Conservation (phyloP, 2,888 invertebrate genomes). For the Campoletis raptor region DNA sequence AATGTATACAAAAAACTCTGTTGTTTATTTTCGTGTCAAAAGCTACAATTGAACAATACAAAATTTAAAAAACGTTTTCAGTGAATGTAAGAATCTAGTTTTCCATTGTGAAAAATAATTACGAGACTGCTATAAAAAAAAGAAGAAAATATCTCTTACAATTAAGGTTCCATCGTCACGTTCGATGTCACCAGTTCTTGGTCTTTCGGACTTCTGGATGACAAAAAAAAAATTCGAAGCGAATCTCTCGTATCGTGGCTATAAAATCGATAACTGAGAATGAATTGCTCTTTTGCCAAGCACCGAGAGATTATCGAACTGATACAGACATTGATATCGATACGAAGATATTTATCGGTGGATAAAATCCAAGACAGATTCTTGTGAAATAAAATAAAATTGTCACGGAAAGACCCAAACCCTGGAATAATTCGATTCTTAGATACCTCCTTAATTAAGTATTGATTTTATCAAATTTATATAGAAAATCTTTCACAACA, state of each 20-base stretch:
- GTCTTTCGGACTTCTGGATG: slow-evolving; percentile 1
- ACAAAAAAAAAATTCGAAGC: slow-evolving; percentile 5
- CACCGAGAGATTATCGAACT: background rate
- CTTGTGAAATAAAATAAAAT: background rate
- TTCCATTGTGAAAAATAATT: background rate
- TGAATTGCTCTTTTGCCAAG: background rate
- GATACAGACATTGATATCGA: background rate
- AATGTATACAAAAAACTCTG: background rate
- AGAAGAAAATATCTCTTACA: background rate
- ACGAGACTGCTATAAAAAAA: background rate
- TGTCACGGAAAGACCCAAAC: background rate
- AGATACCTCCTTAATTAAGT: background rate
- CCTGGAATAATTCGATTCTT: background rate
- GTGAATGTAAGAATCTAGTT: background rate
- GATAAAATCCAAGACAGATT: background rate
- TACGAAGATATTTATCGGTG: background rate
- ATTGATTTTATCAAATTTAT: background rate
- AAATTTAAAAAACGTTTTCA: background rate
- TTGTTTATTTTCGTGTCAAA: background rate
- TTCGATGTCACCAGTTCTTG: slow-evolving; percentile 40
- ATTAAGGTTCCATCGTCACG: slow-evolving; percentile 16
- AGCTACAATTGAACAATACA: background rate
- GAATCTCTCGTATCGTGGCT: background rate
- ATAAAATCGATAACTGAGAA: background rate
- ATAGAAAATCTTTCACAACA: background rate